These are phyloP conservation scores for Lepus europaeus DNA, from an alignment of 2,113 vertebrate genomes.

Conservation along the genomic window DNA sequence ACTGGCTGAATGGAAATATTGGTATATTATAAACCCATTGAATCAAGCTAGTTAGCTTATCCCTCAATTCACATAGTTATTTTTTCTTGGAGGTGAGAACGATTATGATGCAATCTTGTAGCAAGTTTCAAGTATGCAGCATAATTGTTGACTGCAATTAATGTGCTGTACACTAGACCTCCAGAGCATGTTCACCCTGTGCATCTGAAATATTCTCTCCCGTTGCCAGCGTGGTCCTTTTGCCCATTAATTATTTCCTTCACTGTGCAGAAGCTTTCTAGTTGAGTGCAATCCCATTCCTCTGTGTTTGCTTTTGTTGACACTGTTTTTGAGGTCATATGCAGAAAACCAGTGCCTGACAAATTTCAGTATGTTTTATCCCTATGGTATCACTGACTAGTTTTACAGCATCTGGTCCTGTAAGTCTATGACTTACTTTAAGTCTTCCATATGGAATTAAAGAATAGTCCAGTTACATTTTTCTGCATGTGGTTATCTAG, in stretches of 20 bases:
- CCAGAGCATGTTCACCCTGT: fast-evolving
- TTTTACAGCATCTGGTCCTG: background rate
- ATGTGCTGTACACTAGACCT: no score
- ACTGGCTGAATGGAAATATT: no score
- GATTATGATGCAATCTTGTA: background rate
- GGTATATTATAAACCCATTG: no score
- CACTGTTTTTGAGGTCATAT: background rate
- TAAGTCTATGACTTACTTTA: background rate
- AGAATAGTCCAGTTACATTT: background rate
- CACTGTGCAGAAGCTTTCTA: background rate
- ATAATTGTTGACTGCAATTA: fast-evolving
- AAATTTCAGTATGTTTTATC: background rate
- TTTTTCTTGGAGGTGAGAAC: background rate
- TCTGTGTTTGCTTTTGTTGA: background rate
- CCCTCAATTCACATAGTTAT: background rate
- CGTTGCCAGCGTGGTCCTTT: background rate
- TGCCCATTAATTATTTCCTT: background rate
- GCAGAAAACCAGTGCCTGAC: background rate
- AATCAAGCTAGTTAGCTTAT: no score
- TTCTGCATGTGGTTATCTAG: background rate
- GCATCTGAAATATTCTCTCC: no score
- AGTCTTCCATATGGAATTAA: background rate
- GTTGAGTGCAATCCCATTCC: background rate
- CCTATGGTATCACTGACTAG: background rate
- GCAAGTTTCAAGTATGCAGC: fast-evolving